Conservation (phyloP, 2,888 invertebrate species). For the Mellilla xanthometata region DNA sequence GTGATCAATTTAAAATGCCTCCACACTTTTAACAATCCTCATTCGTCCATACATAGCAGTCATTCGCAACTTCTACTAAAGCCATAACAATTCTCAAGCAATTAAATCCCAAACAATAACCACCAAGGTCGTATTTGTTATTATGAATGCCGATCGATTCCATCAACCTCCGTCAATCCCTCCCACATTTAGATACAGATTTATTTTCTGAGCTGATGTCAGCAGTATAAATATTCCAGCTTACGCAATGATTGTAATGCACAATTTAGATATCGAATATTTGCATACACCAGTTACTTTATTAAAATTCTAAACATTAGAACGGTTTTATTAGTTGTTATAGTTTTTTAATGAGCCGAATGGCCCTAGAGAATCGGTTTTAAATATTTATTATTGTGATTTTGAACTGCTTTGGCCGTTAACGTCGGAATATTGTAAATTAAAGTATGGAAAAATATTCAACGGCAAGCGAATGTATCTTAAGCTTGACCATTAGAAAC, state of each 20-base stretch:
- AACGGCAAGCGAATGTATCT: neutral
- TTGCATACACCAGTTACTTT: conserved; percentile 13
- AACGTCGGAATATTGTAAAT: neutral
- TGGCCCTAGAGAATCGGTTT: conserved; percentile 1
- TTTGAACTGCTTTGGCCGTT: neutral
- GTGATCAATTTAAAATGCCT: too few relatives aligned
- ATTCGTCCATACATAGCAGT: too few relatives aligned
- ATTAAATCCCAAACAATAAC: conserved; percentile 15
- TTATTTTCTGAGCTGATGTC: conserved; percentile 41
- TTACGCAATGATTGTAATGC: conserved; percentile 38
- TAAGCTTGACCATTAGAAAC: neutral
- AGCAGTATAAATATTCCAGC: conserved; percentile 41
- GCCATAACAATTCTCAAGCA: conserved; percentile 10
- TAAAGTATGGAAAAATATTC: neutral
- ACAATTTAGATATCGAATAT: conserved; percentile 24
- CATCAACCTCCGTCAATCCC: conserved; percentile 32
- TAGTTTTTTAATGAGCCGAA: conserved; percentile 5
- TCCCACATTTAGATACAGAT: conserved; percentile 34
- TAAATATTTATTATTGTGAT: conserved; percentile 1
- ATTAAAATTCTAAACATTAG: conserved; percentile 16
- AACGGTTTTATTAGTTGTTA: conserved; percentile 11
- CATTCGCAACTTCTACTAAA: neutral
- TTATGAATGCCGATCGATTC: conserved; percentile 11
- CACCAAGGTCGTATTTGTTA: conserved; percentile 21
- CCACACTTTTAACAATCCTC: too few relatives aligned